A percentile compares a stretch with the other conserved stretches of the same genome.
Conservation (phyloP, 2,113 vertebrate species). For the Agelaius phoeniceus region DNA sequence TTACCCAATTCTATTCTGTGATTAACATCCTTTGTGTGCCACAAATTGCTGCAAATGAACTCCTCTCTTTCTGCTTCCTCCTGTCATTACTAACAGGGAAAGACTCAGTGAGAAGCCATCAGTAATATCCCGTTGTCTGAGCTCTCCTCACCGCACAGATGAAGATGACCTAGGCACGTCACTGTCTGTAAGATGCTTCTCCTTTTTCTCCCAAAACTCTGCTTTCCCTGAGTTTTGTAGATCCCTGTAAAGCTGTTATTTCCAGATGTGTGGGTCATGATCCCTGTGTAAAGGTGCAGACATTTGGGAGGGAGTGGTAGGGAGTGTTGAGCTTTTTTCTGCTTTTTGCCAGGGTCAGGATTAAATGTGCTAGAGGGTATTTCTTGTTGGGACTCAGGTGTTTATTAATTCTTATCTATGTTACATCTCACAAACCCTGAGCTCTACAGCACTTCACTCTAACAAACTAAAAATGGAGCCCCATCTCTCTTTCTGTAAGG, state of each 20-base stretch:
- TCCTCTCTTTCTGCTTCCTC: constrained; percentile 15
- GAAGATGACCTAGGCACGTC: constrained; percentile 44
- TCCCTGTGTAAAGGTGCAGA: background rate
- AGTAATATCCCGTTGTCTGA: constrained; percentile 25
- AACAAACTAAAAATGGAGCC: background rate
- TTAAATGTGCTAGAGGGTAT: background rate
- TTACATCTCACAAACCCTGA: background rate
- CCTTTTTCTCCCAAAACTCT: background rate
- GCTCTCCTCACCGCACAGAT: constrained; percentile 63
- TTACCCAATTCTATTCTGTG: background rate
- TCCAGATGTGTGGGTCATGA: background rate
- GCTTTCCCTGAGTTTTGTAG: background rate
- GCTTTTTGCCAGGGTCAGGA: background rate
- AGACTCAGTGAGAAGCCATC: constrained; percentile 63
- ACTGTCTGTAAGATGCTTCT: constrained; percentile 70
- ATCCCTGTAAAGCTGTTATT: background rate
- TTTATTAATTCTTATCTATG: background rate
- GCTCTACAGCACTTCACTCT: background rate
- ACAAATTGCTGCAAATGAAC: background rate
- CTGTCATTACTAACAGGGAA: constrained; percentile 52
- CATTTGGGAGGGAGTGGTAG: background rate
- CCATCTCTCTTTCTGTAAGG: background rate
- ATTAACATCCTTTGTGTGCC: background rate
- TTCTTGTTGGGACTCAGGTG: background rate
- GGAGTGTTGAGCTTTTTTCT: background rate